Conservation (phyloP, 2,888 invertebrate genomes). For the Epistrophella euchroma region DNA sequence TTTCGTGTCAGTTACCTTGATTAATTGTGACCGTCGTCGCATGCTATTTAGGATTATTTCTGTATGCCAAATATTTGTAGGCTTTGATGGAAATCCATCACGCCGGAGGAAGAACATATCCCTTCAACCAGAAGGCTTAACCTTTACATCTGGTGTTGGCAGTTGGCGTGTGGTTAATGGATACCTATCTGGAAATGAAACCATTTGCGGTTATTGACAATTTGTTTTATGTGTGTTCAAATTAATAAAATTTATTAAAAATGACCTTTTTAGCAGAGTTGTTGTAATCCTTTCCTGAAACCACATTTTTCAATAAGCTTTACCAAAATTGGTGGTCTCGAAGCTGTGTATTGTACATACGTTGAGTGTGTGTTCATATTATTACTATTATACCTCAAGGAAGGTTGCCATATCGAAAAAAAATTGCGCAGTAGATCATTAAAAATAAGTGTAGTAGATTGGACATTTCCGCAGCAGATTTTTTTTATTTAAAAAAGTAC, state of each 20-base stretch:
- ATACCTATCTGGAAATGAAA: conserved; percentile 25
- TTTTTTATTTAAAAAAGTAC: too few relatives aligned
- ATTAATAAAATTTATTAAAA: conserved; percentile 56
- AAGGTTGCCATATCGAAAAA: too few relatives aligned
- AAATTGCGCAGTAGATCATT: too few relatives aligned
- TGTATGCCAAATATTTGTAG: conserved; percentile 42
- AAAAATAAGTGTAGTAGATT: too few relatives aligned
- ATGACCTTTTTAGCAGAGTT: background rate
- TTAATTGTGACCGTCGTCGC: conserved; percentile 41
- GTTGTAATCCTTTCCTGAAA: conserved; percentile 3
- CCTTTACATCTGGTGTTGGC: conserved; percentile 30
- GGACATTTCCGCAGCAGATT: too few relatives aligned
- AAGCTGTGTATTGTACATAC: background rate
- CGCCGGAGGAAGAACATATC: background rate
- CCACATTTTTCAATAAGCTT: conserved; percentile 42
- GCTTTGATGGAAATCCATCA: conserved; percentile 56
- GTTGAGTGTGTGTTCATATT: background rate
- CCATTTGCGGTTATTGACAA: conserved; percentile 44
- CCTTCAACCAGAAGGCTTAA: conserved; percentile 12
- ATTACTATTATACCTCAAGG: too few relatives aligned
- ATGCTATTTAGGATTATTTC: conserved; percentile 53
- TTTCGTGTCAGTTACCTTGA: conserved; percentile 69
- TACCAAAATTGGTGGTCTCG: conserved; percentile 20
- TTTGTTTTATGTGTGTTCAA: conserved; percentile 34
- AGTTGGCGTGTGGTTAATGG: conserved; percentile 41